Evolutionary conservation across 1,140 invertebrate species (phyloP), one percentile per base, ranked within the genome.

Genomic region (Neuroterus valhalla): DNA sequence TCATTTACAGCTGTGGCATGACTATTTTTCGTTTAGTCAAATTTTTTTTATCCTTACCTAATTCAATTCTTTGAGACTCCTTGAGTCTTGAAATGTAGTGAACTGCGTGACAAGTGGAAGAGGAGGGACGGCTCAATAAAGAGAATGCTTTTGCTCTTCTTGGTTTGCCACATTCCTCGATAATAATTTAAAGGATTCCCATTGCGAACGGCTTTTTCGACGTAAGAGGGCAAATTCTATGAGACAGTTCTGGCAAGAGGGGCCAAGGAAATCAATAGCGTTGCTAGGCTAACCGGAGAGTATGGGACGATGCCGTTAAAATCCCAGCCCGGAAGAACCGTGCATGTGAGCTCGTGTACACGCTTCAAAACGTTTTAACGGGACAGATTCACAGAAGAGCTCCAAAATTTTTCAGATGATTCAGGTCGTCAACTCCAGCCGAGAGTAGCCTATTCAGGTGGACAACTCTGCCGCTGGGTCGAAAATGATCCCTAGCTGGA

Each of bases 201-300:
- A 15, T 31, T 77, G 73, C 74, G 83, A 77, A 78, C 78, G 77
- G 74, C 78, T 84, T 84, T 86, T 87, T 62, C 80, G 80, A 79
- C 77, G 80, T 85, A 87, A 85, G 82, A 86, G 83, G 82, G 81
- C 85, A 85, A 86, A 85, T 86, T 81, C 83, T 71, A 80, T 77
- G 82, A 84, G 80, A 84, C 83, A 84, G 82, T 83, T 85, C 81
- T 83, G 82, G 81, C 82, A 86, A 81, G 85, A 84, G 84, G 87
- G 86, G 84, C 86, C 84, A 84, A 86, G 88, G 88, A 90, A 90
- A 90, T 90, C 89, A 90, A 90, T 90, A 89, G 88, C 88, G 88
- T 89, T 89, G 88, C 88, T 88, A 89, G 87, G 88, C 83, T 84
- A 81, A 79, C 78, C 77, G 81, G 84, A 85, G 83, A 82, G 83